Conservation (phyloP, 2,797 vertebrate genomes). For the Ciconia nigra region DNA sequence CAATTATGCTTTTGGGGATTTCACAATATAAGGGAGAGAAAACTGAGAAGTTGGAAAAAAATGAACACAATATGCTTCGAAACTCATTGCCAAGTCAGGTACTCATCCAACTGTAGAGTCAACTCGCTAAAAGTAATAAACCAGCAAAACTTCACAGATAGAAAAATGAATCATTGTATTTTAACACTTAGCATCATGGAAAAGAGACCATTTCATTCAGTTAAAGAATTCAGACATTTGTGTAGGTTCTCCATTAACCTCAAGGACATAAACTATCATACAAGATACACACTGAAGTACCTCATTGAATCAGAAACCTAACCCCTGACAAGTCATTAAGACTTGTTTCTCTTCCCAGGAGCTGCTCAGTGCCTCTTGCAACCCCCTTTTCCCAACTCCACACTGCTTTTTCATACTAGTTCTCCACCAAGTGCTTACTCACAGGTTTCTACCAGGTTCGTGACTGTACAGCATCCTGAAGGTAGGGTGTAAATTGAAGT, state of each 20-base stretch:
- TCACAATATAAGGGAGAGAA: background rate
- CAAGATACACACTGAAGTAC: background rate
- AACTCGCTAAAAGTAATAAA: background rate
- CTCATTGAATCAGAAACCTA: background rate
- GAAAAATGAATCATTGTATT: background rate
- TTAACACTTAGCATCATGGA: background rate
- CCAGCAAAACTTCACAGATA: background rate
- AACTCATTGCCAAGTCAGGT: background rate
- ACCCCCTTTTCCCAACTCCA: background rate
- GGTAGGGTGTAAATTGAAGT: background rate
- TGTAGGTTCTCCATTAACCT: background rate
- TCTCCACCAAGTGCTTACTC: background rate
- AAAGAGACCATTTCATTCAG: background rate
- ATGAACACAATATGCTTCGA: accelerated
- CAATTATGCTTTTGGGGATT: background rate
- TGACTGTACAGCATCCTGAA: background rate
- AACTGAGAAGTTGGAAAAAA: background rate
- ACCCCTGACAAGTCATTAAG: background rate
- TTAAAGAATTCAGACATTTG: background rate
- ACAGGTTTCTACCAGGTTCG: background rate
- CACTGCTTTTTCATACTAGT: background rate
- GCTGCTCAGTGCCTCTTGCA: background rate
- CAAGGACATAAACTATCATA: background rate
- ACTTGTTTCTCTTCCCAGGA: background rate
- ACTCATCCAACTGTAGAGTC: background rate